Evolutionary conservation across 1,140 invertebrate genomes (phyloP), one percentile per base, ranked within the genome.

Genomic region (Mesaphorura yosii): DNA sequence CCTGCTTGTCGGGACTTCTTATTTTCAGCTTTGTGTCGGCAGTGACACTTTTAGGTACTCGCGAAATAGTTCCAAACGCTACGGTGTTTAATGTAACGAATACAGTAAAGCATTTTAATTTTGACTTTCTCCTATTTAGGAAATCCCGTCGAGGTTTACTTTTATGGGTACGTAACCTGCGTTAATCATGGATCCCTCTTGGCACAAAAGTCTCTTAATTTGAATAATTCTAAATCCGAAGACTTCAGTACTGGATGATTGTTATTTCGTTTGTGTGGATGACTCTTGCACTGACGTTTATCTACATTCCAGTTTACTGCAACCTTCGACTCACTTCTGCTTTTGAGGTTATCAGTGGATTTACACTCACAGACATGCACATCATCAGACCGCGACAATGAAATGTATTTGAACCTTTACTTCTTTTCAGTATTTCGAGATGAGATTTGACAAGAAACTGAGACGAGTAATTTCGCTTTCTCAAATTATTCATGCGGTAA

Each of bases 401-500:
- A 37, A 6, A 37, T n/a, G n/a, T n/a, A 22, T 39, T 10, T 4
- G 31, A 10, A 34, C 26, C 5, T 39, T 34, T 37, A 10, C 27
- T 72, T 64, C 76, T 51, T 68, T 70, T 52, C 66, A 78, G 75
- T 88, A 87, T 67, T 68, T 87, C 26, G 78, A 82, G 52, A 60
- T 78, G 54, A 74, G 84, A 14, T 88, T 88, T 66, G 75, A 78
- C 64, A 71, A 73, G 19, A 65, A 73, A 15, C 77, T 80, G 17
- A 76, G 84, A 58, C 72, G 79, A 47, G 72, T 84, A 28, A 82
- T 82, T 0, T 82, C 82, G 58, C 69, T 64, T 1, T 69, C 85
- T 19, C 86, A 86, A 52, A 75, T 79, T 57, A 39, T 81, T 20
- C 77, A 86, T 73, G 88, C 88, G 85, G 80, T 88, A 65, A 67